Percentiles rank a stretch among this genome's conserved stretches.
These are phyloP conservation scores for Teleogryllus occipitalis DNA, from an alignment of 1,140 invertebrate genomes.

Conservation along the genomic window DNA sequence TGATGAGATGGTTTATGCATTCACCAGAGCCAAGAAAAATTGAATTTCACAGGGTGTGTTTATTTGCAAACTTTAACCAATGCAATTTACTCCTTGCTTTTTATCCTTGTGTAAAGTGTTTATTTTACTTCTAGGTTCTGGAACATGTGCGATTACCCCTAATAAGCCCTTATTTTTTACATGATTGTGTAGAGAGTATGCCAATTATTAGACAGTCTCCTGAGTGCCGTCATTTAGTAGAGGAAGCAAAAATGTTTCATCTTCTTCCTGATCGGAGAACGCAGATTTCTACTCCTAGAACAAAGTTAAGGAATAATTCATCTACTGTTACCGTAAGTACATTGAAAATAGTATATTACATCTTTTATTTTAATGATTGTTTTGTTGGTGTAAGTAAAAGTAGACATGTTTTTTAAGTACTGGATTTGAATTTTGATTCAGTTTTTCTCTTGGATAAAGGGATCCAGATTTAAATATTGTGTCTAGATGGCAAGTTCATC, in stretches of 20 bases:
- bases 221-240: constrained; percentile 37
- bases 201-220: constrained; percentile 34
- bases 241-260: constrained; percentile 44
- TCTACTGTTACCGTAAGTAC: constrained; percentile 18
- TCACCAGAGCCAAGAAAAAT: constrained; percentile 31
- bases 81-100: not conserved
- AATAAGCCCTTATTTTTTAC: constrained; percentile 49
- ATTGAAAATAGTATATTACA: too few relatives aligned
- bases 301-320: constrained; percentile 34
- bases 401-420: too few relatives aligned
- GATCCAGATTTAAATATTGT: too few relatives aligned
- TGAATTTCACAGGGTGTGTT: constrained; percentile 33
- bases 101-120: not conserved
- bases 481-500: too few relatives aligned
- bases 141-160: constrained; percentile 47
- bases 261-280: constrained; percentile 41
- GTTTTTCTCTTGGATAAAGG: too few relatives aligned
- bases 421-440: too few relatives aligned
- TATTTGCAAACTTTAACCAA: not conserved
- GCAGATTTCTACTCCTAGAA: constrained; percentile 34
- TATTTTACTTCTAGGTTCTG: constrained; percentile 35
- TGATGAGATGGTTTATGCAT: constrained; percentile 43
- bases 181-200: constrained; percentile 44
- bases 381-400: too few relatives aligned
- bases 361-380: too few relatives aligned